Evolutionary conservation across 2,113 vertebrate species (phyloP), one percentile per base, ranked within the genome.

Genomic region (Myiagra hebetior): DNA sequence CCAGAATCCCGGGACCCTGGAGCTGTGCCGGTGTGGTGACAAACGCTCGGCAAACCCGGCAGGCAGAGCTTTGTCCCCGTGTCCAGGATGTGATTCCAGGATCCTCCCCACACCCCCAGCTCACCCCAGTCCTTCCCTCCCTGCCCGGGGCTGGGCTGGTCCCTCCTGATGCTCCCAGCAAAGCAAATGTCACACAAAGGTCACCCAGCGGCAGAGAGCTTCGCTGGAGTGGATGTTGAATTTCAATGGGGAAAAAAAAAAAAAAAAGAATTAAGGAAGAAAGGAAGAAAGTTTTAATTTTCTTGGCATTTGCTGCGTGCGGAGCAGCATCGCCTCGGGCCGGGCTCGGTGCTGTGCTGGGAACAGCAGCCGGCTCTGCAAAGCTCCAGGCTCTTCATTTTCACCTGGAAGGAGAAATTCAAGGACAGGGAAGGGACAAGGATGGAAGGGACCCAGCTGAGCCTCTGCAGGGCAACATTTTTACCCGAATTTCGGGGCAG

Each of bases 141-240:
- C 73, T 63, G 42, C 77, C n/a, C 8, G 1, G 65, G 31, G 39
- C 81, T 27, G 85, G 79, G 42, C 60, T 52, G 52, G 37, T 72
- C 87, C 76, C 74, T 93, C 37, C 82, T 21, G 91, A 47, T 50
- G 89, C 80, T 67, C 64, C 19, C 5, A 42, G 74, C 85, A 81
- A 74, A 90, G 89, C 87, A 96, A 96, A 96, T 93, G 93, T 90
- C 96, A 95, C 87, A 41, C 91, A 95, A 95, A 97, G 93, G 96
- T 97, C 95, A 91, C 59, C 14, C 76, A 33, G 85, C 94, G 94
- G 94, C 85, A 37, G 28, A 57, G 69, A n/a, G 73, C 53, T 91
- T 46, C 2, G 4, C 86, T 67, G 13, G 47, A 91, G 76, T 27
- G 35, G 27, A 59, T 60, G 42, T 9, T 84, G 96, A 90, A 97